Base-by-base conservation (phyloP, 1,140 invertebrate genomes). In the Nixonia krombeini region DNA sequence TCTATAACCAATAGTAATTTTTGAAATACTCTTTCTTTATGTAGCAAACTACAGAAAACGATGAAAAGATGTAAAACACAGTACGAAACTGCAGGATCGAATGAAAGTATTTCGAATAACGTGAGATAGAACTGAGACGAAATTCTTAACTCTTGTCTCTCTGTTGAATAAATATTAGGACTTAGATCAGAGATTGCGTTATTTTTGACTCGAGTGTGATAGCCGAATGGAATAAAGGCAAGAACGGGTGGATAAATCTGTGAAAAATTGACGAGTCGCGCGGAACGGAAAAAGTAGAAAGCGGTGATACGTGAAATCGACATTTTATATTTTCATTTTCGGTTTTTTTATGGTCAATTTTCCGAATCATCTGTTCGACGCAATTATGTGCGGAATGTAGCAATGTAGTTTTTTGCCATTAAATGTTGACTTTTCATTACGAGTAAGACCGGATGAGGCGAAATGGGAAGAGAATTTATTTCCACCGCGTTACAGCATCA, bases 121-220 rank as follows among this genome's bases (percentile, higher is more conserved):
- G n/a, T n/a, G n/a, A n/a, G n/a, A 56, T 62, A 62, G 35, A 26
- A 25, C 10, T 15, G 31, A 35, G 35, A 35, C 41, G 26, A 29
- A 13, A 40, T 37, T 41, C 35, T 44, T 45, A n/a, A n/a, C n/a
- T 55, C 50, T 70, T 53, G 45, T 35, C 51, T 57, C 47, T 51
- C 45, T 51, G 42, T 58, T 50, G 59, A 64, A 73, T 72, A 75
- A 73, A 73, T 67, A 76, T 73, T 56, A 62, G 59, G 52, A 61
- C 73, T 74, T 73, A 70, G 53, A 72, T 73, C 59, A 21, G 56
- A 47, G 50, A 63, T 69, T 68, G 56, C 57, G 44, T 21, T 57
- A 57, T 61, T 70, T 51, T 50, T 12, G 50, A 42, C 50, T 46
- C 40, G 13, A 29, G 23, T 25, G 35, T 35, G 55, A 65, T 18